These are phyloP conservation scores for Dendrolimus pini DNA, from an alignment of 2,888 invertebrate genomes.

Conservation along the genomic window DNA sequence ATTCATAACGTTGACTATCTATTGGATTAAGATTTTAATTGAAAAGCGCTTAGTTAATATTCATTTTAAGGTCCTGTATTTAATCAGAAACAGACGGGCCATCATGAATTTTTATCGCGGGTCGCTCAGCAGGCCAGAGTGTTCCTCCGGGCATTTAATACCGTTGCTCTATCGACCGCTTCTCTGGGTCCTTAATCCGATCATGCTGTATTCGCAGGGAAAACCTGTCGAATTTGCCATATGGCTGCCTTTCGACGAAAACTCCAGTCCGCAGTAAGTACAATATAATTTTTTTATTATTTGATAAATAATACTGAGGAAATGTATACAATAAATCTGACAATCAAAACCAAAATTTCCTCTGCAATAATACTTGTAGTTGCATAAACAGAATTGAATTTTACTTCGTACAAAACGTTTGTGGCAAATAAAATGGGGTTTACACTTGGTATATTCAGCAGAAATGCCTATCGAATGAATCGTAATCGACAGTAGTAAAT, in stretches of 20 bases:
- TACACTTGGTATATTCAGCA: not conserved
- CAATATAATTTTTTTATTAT: constrained; percentile 1
- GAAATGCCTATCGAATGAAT: not conserved
- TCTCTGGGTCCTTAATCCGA: constrained; percentile 39
- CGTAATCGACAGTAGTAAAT: constrained; percentile 2
- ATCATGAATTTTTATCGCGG: constrained; percentile 22
- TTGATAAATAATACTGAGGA: not conserved
- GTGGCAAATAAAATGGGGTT: not conserved
- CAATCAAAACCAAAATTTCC: not conserved
- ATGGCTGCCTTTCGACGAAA: constrained; percentile 46
- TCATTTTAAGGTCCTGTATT: constrained; percentile 27
- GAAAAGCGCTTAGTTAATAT: constrained; percentile 1
- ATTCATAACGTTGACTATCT: not conserved
- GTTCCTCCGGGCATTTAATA: constrained; percentile 30
- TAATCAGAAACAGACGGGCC: constrained; percentile 32
- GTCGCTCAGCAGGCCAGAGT: constrained; percentile 24
- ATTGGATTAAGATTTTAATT: not conserved
- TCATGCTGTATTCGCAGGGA: constrained; percentile 32
- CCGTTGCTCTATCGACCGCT: constrained; percentile 30
- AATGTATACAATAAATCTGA: not conserved
- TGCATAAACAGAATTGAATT: not conserved
- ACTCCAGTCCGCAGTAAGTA: constrained; percentile 37
- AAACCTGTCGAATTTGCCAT: constrained; percentile 38
- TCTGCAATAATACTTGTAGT: not conserved
- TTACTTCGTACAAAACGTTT: not conserved